Evolutionary conservation across 2,797 vertebrate species (phyloP).

Genomic region (Enteromius viviparus): DNA sequence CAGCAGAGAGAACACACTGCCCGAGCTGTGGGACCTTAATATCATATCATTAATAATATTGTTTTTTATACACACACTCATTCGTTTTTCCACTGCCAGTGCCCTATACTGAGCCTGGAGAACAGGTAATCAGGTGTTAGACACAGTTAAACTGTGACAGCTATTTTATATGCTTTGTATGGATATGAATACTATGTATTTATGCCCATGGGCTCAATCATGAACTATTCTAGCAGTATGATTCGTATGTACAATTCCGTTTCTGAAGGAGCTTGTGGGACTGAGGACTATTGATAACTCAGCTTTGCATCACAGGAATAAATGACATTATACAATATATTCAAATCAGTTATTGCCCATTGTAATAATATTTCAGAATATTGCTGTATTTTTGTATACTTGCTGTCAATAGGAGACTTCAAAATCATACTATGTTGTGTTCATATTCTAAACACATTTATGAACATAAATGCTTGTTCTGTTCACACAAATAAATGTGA

Average conservation of each 20-base stretch:
- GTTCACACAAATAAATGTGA: neutral
- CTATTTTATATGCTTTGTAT: neutral
- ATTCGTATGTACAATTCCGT: neutral
- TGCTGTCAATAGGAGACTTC: neutral
- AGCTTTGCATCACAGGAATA: neutral
- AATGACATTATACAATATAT: neutral
- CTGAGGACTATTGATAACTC: neutral
- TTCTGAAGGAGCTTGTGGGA: neutral
- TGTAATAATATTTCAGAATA: neutral
- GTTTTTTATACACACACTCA: slow-evolving; percentile 41
- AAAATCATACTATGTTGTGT: neutral
- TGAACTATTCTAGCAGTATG: neutral
- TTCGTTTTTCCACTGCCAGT: neutral
- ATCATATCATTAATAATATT: slow-evolving; percentile 62
- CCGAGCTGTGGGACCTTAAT: slow-evolving; percentile 60
- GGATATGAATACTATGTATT: neutral
- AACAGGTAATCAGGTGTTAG: slow-evolving; percentile 1
- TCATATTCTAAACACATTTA: neutral
- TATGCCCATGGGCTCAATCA: slow-evolving; percentile 10
- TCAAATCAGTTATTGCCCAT: neutral
- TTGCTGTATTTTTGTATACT: neutral
- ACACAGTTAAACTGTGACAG: neutral
- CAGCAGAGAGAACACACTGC: slow-evolving; percentile 57
- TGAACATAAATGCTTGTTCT: neutral
- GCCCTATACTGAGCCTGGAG: neutral